Conservation (phyloP, 2,888 invertebrate species). For the Mycalesis mineus region DNA sequence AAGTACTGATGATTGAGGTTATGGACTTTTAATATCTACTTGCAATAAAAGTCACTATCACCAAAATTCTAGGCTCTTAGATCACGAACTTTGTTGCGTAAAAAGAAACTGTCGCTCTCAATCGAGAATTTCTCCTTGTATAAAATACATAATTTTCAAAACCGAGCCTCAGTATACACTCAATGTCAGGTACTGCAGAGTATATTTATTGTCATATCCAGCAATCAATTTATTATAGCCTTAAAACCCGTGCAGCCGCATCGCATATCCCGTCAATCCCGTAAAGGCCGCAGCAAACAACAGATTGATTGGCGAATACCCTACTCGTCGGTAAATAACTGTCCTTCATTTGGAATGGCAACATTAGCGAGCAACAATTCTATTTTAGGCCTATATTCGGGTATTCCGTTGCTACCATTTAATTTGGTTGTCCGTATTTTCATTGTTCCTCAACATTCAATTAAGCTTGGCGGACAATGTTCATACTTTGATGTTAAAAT, state of each 20-base stretch:
- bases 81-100: too few relatives aligned
- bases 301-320: constrained; percentile 35
- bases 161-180: too few relatives aligned
- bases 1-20: too few relatives aligned
- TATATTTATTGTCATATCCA: constrained; percentile 3
- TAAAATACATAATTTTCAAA: too few relatives aligned
- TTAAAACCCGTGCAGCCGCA: constrained; percentile 21
- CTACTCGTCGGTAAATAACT: constrained; percentile 29
- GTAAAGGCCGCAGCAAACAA: constrained; percentile 29
- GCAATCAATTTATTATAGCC: constrained; percentile 17
- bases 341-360: constrained; percentile 12
- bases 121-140: too few relatives aligned
- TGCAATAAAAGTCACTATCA: too few relatives aligned
- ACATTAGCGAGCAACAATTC: constrained; percentile 22
- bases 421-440: constrained; percentile 11
- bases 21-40: too few relatives aligned
- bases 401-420: constrained; percentile 12
- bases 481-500: neutral
- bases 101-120: too few relatives aligned
- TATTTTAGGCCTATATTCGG: constrained; percentile 17
- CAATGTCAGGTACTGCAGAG: neutral
- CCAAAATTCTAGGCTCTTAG: too few relatives aligned
- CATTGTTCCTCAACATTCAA: constrained; percentile 11
- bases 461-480: constrained; percentile 8
- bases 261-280: constrained; percentile 14